Percentiles rank a stretch among this genome's conserved stretches.
Conservation (phyloP, 2,113 vertebrate species). For the Perca flavescens region DNA sequence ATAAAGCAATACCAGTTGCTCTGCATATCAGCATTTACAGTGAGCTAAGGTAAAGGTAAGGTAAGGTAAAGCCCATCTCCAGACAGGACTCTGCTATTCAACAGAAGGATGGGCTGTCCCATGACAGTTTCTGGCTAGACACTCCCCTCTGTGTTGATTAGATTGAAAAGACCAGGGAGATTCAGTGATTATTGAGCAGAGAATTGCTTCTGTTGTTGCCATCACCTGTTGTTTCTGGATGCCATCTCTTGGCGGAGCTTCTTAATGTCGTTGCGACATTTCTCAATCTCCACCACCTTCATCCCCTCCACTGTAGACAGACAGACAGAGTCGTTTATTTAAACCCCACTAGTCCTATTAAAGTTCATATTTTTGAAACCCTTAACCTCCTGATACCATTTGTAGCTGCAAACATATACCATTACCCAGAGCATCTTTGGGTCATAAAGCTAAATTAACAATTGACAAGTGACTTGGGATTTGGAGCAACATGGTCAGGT, state of each 20-base stretch:
- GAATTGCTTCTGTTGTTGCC: not conserved
- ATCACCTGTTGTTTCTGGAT: conserved; percentile 89
- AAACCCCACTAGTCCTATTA: not conserved
- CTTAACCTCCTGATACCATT: not conserved
- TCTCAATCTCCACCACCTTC: conserved; percentile 96
- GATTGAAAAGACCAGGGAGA: not conserved
- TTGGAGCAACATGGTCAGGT: not conserved
- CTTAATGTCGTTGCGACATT: conserved; percentile 94
- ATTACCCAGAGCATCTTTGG: not conserved
- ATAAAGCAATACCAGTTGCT: not conserved
- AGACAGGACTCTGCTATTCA: not conserved
- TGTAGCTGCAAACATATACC: not conserved
- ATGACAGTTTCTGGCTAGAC: not conserved
- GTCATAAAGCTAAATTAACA: not conserved
- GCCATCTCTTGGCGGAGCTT: conserved; percentile 93
- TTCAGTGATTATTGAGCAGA: not conserved
- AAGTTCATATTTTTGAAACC: not conserved
- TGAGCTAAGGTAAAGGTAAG: not conserved
- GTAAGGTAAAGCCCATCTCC: not conserved
- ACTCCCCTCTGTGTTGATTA: not conserved
- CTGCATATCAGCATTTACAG: not conserved
- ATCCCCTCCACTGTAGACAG: conserved; percentile 91
- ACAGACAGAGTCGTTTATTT: conserved; percentile 50
- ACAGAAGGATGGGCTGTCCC: not conserved
- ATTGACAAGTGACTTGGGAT: not conserved